Base-by-base conservation (phyloP, 2,113 vertebrate species). In the Sphaerodactylus townsendi region DNA sequence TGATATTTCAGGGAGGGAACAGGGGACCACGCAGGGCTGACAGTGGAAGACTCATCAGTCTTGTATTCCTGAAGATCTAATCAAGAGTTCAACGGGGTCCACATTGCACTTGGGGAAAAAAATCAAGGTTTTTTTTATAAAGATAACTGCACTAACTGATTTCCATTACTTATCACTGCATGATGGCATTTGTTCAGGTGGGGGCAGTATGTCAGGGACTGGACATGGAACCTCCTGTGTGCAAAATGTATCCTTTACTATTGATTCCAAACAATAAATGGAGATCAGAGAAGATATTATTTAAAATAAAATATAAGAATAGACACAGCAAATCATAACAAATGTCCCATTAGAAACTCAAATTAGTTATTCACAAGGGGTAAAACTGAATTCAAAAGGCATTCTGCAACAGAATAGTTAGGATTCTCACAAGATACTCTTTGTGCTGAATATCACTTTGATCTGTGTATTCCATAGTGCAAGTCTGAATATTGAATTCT, bases 401-500 rank as follows among this genome's bases (percentile, higher is more conserved):
- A 30, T 28, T 70, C 44, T 84, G 14, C 66, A 62, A 30, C 33
- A 64, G 23, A 78, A 71, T 21, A 78, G 83, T 62, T 70, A 78
- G 28, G 75, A 71, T 5, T 70, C 53, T 79, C 53, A 79, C 33
- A 85, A 64, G 39, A 70, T 5, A 8, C 35, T 79, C 53, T 84
- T 48, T 84, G 83, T 84, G 48, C 8, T 78, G 50, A 62, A 78
- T 41, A 37, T 37, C 64, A 70, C 83, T 85, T 85, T 85, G 83
- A 85, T 85, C 76, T 79, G 41, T 17, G 30, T 71, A 71, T 79
- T 85, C 41, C 68, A 48, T 46, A 48, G 76, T 46, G 68, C 41
- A 85, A 70, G 83, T 71, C 56, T 72, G 69, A 79, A 85, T 64
- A 79, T 64, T 85, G 68, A 78, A 84, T 41, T 79, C 66, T 79